These are phyloP conservation scores for Ascidia mentula DNA, from an alignment of 23 tunicate species.

Conservation along the genomic window DNA sequence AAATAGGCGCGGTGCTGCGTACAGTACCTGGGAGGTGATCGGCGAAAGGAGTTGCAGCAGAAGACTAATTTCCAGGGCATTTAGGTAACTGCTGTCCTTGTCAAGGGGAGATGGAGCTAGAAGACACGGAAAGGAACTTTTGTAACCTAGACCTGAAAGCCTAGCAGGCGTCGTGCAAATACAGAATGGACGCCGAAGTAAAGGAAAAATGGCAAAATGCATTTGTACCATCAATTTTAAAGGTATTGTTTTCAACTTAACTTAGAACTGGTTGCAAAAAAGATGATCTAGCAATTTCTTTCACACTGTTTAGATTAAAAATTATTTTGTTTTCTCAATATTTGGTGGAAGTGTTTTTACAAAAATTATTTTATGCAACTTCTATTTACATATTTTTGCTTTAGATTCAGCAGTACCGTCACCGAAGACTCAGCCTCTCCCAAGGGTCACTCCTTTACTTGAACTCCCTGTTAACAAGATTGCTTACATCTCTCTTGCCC, in stretches of 20 bases:
- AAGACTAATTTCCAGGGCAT: no score
- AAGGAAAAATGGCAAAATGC: slow-evolving; percentile 21
- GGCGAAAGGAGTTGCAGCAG: not conserved
- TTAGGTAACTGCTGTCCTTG: no score
- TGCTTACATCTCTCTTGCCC: slow-evolving; percentile 26
- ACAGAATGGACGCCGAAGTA: slow-evolving; percentile 19
- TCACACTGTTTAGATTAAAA: no score
- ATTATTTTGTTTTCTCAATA: no score
- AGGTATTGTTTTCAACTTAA: slow-evolving; percentile 16
- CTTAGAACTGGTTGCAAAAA: not conserved
- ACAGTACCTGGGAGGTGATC: not conserved
- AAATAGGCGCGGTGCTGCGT: not conserved
- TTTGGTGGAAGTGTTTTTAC: not conserved
- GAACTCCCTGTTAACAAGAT: slow-evolving; percentile 33
- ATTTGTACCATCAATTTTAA: slow-evolving; percentile 35
- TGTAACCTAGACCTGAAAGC: no score
- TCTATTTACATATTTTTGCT: slow-evolving; percentile 6
- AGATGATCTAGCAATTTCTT: no score
- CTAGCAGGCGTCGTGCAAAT: no score
- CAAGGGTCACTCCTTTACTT: slow-evolving; percentile 42
- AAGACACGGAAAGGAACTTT: not conserved
- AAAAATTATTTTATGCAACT: not conserved
- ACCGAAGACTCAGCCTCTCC: slow-evolving; percentile 18
- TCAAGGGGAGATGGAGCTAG: not conserved
- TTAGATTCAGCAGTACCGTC: slow-evolving; percentile 48